A percentile compares a stretch with the other conserved stretches of the same genome.
Evolutionary conservation across 1,140 invertebrate species (phyloP).

Genomic region (Micrasema minimum): DNA sequence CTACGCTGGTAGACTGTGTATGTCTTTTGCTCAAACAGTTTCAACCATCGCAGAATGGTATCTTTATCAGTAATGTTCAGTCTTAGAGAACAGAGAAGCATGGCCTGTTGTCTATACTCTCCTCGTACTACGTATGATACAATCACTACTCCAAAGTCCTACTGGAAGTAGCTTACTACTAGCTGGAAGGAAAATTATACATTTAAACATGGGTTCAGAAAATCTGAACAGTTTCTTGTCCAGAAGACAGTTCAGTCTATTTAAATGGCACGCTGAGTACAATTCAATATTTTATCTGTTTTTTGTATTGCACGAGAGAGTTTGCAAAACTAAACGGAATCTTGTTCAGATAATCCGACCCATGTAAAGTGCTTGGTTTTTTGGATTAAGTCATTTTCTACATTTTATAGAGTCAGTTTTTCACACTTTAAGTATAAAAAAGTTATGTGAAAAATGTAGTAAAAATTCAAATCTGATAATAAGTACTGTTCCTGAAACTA

Average conservation of each 20-base stretch:
- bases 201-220: no score
- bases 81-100: constrained; percentile 23
- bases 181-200: constrained; percentile 11
- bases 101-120: constrained; percentile 23
- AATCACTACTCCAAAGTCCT: constrained; percentile 32
- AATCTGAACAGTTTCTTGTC: no score
- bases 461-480: no score
- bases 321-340: no score
- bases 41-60: constrained; percentile 25
- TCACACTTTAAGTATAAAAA: no score
- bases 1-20: constrained; percentile 22
- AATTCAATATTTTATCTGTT: neutral
- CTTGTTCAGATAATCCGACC: neutral
- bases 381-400: no score
- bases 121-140: constrained; percentile 18
- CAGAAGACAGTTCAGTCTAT: no score
- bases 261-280: neutral
- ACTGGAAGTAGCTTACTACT: constrained; percentile 11
- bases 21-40: constrained; percentile 31
- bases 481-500: no score
- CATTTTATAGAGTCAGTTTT: no score
- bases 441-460: no score
- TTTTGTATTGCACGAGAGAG: no score
- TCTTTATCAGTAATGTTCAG: constrained; percentile 26
- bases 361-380: no score